Evolutionary conservation across 2,797 vertebrate genomes (phyloP).

Genomic region (Enteromius anoplus): DNA sequence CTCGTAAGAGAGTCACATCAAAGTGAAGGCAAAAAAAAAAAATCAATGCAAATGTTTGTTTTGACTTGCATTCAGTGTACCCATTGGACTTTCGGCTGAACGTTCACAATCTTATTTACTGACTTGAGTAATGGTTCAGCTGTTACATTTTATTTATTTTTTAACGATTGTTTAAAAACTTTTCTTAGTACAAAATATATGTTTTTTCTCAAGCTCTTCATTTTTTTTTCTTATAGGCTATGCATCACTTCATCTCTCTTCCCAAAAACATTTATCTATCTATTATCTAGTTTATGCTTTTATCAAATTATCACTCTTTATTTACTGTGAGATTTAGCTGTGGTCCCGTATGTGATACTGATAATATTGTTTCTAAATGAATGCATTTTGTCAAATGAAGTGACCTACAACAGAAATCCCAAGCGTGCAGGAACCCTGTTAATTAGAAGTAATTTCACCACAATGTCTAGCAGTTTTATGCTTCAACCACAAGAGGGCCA

Average conservation of each 20-base stretch:
- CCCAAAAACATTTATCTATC: neutral
- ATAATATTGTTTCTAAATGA: neutral
- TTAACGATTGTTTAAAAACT: neutral
- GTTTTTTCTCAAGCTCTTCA: neutral
- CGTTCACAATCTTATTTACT: neutral
- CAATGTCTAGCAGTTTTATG: neutral
- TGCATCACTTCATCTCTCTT: neutral
- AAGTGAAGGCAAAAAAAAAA: neutral
- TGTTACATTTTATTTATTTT: neutral
- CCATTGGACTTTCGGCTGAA: slow-evolving; percentile 27
- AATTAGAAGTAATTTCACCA: neutral
- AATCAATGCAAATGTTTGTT: slow-evolving; percentile 42
- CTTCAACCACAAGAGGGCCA: neutral
- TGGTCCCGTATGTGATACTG: neutral
- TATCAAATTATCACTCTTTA: neutral
- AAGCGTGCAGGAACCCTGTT: neutral
- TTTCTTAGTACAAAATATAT: neutral
- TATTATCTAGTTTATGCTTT: neutral
- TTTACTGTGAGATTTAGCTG: neutral
- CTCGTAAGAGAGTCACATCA: neutral
- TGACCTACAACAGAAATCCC: neutral
- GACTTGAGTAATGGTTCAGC: neutral
- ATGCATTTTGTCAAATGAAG: neutral
- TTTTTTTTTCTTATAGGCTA: neutral
- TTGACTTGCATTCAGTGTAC: neutral